Base-by-base conservation (phyloP, 2,113 vertebrate species). In the Triplophysa siluroides region DNA sequence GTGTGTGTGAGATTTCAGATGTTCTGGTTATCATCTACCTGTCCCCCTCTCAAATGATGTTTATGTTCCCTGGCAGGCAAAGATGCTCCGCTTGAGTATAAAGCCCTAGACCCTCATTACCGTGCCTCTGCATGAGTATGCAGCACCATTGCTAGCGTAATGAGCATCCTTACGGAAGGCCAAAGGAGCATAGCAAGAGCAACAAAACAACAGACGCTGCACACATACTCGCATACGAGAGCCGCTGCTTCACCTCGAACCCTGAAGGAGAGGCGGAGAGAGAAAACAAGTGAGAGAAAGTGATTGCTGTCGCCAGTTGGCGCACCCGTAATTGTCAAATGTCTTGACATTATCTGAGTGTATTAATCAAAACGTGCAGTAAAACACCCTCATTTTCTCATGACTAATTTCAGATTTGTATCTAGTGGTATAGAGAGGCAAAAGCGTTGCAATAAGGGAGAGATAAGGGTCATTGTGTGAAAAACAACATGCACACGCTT, bases 281-380 rank as follows among this genome's bases (percentile, higher is more conserved):
- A 86, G 87, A 88, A 90, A 91, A 66, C 18, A 61, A 69, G n/a
- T n/a, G 64, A 52, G 38, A n/a, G 65, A 50, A 45, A 63, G 50
- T 66, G 23, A 78, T 60, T 75, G 63, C 24, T 47, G 63, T 13
- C 66, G 88, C 87, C 90, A 89, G 88, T 90, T 86, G 88, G 86
- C 89, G 11, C 43, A 45, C 43, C 12, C 9, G 43, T 45, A 45
- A 88, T 79, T 82, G 85, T 87, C 90, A 84, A 45, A 88, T 92
- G 89, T 91, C 90, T 90, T 89, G 91, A 90, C 86, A 91, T 91
- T 87, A 88, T 89, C 90, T 88, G 89, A 90, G 90, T 89, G 83
- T 88, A 63, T 88, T 92, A 92, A 92, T 91, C 90, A 91, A 88
- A 86, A 79, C 66, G 88, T 80, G 87, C 83, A 77, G 80, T 78